Evolutionary conservation across 2,797 vertebrate genomes (phyloP).

Genomic region (Centroberyx gerrardi): DNA sequence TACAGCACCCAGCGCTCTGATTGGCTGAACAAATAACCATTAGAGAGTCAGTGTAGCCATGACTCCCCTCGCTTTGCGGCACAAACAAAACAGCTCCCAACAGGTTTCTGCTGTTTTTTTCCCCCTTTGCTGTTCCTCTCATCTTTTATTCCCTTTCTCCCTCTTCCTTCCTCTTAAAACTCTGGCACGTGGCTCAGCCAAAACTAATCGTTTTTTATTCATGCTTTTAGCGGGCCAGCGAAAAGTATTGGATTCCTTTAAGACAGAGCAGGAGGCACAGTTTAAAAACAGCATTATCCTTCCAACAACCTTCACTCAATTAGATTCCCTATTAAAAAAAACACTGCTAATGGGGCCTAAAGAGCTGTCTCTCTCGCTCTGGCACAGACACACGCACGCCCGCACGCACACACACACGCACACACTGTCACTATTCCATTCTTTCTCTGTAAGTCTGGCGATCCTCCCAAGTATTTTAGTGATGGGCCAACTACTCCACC

Average conservation of each 20-base stretch:
- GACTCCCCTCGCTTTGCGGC: conserved; percentile 22
- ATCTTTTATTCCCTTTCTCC: conserved; percentile 50
- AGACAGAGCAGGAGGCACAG: conserved; percentile 53
- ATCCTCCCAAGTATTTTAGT: conserved; percentile 14
- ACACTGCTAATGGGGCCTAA: conserved; percentile 71
- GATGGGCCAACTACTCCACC: conserved; percentile 9
- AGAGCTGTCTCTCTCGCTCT: conserved; percentile 46
- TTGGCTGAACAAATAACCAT: conserved; percentile 43
- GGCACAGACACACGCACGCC: conserved; percentile 12
- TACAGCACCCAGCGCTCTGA: conserved; percentile 32
- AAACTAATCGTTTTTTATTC: conserved; percentile 73
- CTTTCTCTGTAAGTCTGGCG: conserved; percentile 27
- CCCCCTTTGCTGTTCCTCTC: conserved; percentile 33
- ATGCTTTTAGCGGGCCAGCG: conserved; percentile 64
- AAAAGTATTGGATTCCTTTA: conserved; percentile 73
- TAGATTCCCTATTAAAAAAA: conserved; percentile 69
- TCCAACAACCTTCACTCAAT: conserved; percentile 85
- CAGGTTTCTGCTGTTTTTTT: conserved; percentile 4
- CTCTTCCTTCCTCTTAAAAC: conserved; percentile 53
- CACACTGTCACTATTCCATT: conserved; percentile 21
- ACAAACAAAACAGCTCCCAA: conserved; percentile 49
- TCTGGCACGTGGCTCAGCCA: conserved; percentile 61
- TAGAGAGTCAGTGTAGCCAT: conserved; percentile 27
- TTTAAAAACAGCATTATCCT: conserved; percentile 81
- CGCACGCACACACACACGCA: conserved; percentile 32